A percentile compares a stretch with the other conserved stretches of the same genome.
phyloP scores from a whole-genome alignment of 2,888 invertebrate genomes.

The Celastrina argiolus region DNA sequence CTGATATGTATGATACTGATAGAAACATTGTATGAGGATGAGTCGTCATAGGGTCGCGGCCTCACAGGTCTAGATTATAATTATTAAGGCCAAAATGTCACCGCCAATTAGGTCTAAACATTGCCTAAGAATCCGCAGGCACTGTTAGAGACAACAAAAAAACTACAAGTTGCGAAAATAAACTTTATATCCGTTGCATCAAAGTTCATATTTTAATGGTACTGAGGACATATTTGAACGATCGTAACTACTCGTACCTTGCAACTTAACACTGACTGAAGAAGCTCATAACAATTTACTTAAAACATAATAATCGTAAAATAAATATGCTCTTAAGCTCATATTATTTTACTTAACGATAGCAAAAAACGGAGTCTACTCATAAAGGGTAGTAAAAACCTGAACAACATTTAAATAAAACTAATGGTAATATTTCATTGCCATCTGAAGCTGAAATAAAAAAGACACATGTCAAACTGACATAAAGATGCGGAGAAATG shows the following conservation, averaged over 20 bases:
- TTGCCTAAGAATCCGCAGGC: not conserved
- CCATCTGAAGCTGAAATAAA: slow-evolving; percentile 4
- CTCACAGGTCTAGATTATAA: slow-evolving; percentile 14
- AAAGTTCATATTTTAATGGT: not conserved
- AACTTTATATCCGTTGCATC: not conserved
- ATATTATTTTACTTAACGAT: not conserved
- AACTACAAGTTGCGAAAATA: not conserved
- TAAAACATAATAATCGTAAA: slow-evolving; percentile 3
- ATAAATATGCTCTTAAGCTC: slow-evolving; percentile 16
- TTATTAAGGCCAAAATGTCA: not conserved
- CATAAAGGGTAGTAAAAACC: slow-evolving; percentile 18
- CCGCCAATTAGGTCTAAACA: not conserved
- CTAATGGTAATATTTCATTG: slow-evolving; percentile 20
- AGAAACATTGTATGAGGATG: slow-evolving; percentile 24
- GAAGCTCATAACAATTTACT: not conserved
- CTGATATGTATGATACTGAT: slow-evolving; percentile 22
- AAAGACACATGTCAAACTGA: slow-evolving; percentile 28
- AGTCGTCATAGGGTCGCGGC: slow-evolving; percentile 3
- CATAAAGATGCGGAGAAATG: slow-evolving; percentile 32
- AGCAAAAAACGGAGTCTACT: slow-evolving; percentile 8
- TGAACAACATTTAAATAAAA: slow-evolving; percentile 22
- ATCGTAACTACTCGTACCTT: not conserved
- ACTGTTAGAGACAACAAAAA: not conserved
- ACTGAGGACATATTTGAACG: not conserved
- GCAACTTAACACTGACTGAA: not conserved